Percentiles rank a stretch among this genome's conserved stretches.
These are phyloP conservation scores for Holocentrus rufus DNA, from an alignment of 2,797 vertebrate species.

Conservation along the genomic window DNA sequence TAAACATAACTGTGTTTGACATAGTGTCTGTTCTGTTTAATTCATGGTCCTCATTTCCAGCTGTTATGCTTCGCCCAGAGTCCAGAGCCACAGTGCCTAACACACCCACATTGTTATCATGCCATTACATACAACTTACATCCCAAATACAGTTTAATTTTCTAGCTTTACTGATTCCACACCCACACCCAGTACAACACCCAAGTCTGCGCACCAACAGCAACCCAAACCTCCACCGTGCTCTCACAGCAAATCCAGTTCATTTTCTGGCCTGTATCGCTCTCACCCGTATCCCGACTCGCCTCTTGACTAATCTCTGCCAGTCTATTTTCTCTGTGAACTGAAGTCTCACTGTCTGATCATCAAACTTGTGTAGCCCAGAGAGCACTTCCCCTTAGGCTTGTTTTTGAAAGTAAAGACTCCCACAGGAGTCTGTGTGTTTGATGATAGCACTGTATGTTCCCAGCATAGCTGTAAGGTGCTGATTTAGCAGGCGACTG, in stretches of 20 bases:
- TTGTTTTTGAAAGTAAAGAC: constrained; percentile 72
- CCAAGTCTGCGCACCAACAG: too few species aligned
- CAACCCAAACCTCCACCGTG: constrained; percentile 31
- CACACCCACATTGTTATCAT: constrained; percentile 61
- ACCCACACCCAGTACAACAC: background rate
- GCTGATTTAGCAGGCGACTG: constrained; percentile 65
- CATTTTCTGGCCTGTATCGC: constrained; percentile 55
- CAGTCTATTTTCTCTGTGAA: constrained; percentile 53
- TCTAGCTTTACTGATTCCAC: constrained; percentile 62
- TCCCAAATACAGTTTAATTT: constrained; percentile 68
- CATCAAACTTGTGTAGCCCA: constrained; percentile 68
- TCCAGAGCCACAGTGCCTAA: constrained; percentile 50
- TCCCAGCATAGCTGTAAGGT: constrained; percentile 62
- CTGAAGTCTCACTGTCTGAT: constrained; percentile 74
- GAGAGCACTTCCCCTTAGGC: constrained; percentile 69
- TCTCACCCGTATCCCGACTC: constrained; percentile 43
- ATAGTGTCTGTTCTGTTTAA: too few species aligned
- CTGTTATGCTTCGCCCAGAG: constrained; percentile 63
- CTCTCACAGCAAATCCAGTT: constrained; percentile 55
- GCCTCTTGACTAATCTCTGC: constrained; percentile 65
- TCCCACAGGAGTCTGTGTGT: constrained; percentile 77
- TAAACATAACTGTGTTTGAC: too few species aligned
- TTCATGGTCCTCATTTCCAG: constrained; percentile 44
- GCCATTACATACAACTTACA: constrained; percentile 71
- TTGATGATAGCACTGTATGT: constrained; percentile 79